Base-by-base conservation (phyloP, 2,797 vertebrate genomes). In the Galagoides demidoff region DNA sequence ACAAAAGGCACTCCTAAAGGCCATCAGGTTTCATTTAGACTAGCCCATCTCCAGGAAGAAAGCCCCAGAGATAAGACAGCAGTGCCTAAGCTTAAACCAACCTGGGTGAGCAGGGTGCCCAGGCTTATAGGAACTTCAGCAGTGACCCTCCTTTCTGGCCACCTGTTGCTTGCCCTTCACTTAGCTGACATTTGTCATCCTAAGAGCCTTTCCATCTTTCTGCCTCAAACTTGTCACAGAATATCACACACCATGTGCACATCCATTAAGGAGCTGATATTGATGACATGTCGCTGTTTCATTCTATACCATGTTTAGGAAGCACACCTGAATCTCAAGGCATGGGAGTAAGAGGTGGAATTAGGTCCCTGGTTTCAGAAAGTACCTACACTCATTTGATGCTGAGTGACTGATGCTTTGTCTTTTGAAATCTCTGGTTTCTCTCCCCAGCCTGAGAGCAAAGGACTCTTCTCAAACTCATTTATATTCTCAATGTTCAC, bases 51-150 rank as follows among this genome's bases (percentile, higher is more conserved):
- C 61, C 82, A 74, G 63, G 93, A 88, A 68, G 86, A 88, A 68
- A 55, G 22, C 14, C 57, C 52, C 25, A 37, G 78, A 85, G 63
- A 81, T 55, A 10, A 29, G 43, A 25, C 85, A 68, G 25, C 34
- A 34, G 76, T 8, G 29, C 34, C 43, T 4, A 49, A n/a, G 43
- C 25, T 83, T 45, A 68, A 43, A 37, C 27, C 61, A 5, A 17
- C 73, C 31, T 23, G 27, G 88, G 94, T 95, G 39, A 97, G 96
- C 34, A 23, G 23, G 13, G 4, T 92, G 11, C 43, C 34, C 17
- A n/a, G 55, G 45, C 61, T 92, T 14, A 0, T 57, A 71, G 78
- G 2, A 57, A 4, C 37, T 16, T 77, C 14, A 43, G 17, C 23
- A n/a, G 45, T 13, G 22, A 7, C 14, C 14, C 31, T 34, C 16